phyloP scores from a whole-genome alignment of 2,113 vertebrate genomes.

The Rhynchomys soricoides region DNA sequence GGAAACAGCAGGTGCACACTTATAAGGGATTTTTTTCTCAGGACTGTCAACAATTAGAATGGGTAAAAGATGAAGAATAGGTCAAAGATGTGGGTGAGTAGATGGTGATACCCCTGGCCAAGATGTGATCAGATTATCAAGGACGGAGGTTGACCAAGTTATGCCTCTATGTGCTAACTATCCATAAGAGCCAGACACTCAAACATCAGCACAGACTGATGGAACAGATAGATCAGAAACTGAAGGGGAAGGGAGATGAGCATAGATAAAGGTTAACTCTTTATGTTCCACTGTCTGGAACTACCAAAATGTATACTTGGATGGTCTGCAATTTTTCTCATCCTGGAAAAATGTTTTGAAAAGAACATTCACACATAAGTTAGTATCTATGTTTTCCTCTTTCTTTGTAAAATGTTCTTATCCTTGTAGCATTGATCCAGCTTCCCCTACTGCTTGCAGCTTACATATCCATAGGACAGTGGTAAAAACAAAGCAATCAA shows the following conservation, averaged over 20 bases:
- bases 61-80: neutral
- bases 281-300: neutral
- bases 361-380: neutral
- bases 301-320: neutral
- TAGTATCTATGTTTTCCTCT: neutral
- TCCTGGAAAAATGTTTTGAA: constrained; percentile 41
- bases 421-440: neutral
- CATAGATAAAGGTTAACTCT: neutral
- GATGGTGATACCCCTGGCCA: neutral
- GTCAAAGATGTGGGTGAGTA: neutral
- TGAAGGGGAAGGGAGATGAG: neutral
- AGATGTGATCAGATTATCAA: neutral
- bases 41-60: neutral
- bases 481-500: constrained; percentile 27
- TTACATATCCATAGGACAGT: neutral
- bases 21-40: neutral
- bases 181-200: neutral
- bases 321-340: neutral
- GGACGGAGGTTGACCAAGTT: neutral
- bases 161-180: neutral
- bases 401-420: constrained; percentile 5
- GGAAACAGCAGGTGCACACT: neutral
- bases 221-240: neutral
- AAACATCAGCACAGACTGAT: neutral
- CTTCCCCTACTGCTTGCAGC: neutral